phyloP scores from a whole-genome alignment of 92 coral and sea anemone genomes.

The Pocillopora meandrina region DNA sequence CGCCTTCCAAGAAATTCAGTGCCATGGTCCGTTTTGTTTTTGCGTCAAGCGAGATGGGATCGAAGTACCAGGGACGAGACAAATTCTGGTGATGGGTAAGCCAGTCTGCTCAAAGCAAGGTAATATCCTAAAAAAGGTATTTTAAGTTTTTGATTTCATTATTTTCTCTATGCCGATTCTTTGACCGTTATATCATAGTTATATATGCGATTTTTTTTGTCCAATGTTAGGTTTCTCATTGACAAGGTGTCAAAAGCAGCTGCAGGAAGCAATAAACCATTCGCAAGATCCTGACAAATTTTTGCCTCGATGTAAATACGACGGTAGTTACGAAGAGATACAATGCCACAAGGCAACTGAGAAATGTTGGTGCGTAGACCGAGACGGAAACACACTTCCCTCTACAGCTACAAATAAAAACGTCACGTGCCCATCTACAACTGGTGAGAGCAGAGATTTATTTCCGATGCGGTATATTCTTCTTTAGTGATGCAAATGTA shows the following conservation, averaged over 20 bases:
- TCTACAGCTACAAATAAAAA: slow-evolving; percentile 57
- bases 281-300: slow-evolving; percentile 45
- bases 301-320: slow-evolving; percentile 66
- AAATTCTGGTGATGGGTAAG: slow-evolving; percentile 60
- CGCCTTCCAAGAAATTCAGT: slow-evolving; percentile 66
- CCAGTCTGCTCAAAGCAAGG: slow-evolving; percentile 65
- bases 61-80: slow-evolving; percentile 67
- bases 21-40: slow-evolving; percentile 70
- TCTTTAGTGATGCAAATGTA: background rate
- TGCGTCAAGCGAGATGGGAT: slow-evolving; percentile 78
- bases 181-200: background rate
- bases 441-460: slow-evolving; percentile 36
- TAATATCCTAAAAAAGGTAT: background rate
- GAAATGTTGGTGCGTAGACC: slow-evolving; percentile 82
- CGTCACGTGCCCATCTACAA: slow-evolving; percentile 26
- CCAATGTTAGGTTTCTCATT: slow-evolving; percentile 37
- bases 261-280: slow-evolving; percentile 58
- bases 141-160: too few relatives aligned
- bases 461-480: background rate
- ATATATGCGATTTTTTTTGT: background rate
- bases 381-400: slow-evolving; percentile 48
- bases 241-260: slow-evolving; percentile 70
- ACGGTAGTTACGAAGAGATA: slow-evolving; percentile 73
- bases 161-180: too few relatives aligned
- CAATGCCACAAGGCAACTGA: slow-evolving; percentile 65